Evolutionary conservation across 2,888 invertebrate genomes (phyloP), one percentile per base, ranked within the genome.

Genomic region (Arctia plantaginis): DNA sequence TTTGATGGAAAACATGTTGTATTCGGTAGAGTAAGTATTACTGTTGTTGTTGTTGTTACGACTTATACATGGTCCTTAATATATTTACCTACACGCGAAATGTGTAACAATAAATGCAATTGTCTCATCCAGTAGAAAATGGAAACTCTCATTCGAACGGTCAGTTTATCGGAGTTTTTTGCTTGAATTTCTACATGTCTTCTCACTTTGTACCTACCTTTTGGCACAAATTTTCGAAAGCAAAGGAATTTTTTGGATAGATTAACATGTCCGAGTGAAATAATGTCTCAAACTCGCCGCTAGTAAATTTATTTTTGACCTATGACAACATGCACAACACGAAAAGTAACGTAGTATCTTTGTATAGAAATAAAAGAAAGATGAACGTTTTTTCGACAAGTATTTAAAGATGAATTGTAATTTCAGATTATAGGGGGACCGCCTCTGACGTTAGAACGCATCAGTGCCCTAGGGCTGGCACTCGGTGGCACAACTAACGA

Each of bases 1-100:
- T 93, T 96, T 69, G 93, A 97, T 81, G 93, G 93, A 0, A 96
- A 94, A 75, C 92, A 96, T 78, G 95, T 96, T 0, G 96, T 96
- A 23, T 96, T 97, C 83, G 97, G 96, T 66, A 95, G 95, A 89
- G 94, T 97, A 82, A 91, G 92, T 87, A 47, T 35, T 15, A 41
- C 23, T 20, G 18, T 30, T 30, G n/a, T n/a, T 30, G 30, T 30
- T 13, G 10, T 13, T 66, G 6, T 12, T 23, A 66, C 23, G 0
- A 23, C 20, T 66, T 6, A 30, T 18, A 30, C 1, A 59, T 0
- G 27, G 27, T 59, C 13, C 4, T 59, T 15, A 27, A 27, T 59
- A 59, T n/a, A n/a, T 55, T n/a, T 12, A 27, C 59, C 27, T 13
- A 59, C 15, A 59, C 27, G 3, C 27, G 15, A 27, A 59, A 59